These are phyloP conservation scores for Sturnira hondurensis DNA, from an alignment of 2,113 vertebrate genomes.

Conservation along the genomic window DNA sequence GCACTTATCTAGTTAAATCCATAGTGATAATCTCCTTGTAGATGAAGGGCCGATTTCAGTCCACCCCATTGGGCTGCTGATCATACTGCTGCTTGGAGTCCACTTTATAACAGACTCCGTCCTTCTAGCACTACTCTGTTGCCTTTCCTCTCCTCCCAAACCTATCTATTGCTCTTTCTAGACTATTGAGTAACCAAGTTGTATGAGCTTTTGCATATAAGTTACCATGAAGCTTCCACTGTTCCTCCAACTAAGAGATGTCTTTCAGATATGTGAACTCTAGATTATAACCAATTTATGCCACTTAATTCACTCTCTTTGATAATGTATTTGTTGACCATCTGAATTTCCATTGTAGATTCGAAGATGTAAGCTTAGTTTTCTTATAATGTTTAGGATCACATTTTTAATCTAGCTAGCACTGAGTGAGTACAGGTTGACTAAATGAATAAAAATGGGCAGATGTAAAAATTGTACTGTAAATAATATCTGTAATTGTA, in stretches of 20 bases:
- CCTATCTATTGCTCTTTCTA: not conserved
- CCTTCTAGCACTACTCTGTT: not conserved
- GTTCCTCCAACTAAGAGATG: not conserved
- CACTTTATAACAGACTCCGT: not conserved
- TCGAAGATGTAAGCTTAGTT: not conserved
- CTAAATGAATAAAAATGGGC: not conserved
- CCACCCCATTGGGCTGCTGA: not conserved
- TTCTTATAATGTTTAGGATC: not conserved
- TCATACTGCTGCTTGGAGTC: not conserved
- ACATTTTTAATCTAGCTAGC: not conserved
- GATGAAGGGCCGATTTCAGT: not conserved
- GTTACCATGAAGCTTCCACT: not conserved
- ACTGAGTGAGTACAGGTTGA: not conserved
- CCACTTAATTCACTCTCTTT: not conserved
- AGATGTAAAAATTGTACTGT: not conserved
- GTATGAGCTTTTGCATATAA: not conserved
- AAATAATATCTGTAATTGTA: too few relatives aligned
- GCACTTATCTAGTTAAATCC: not conserved
- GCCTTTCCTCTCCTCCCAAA: not conserved
- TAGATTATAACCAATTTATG: not conserved
- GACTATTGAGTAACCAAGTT: not conserved
- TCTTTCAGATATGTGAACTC: not conserved
- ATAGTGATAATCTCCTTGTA: not conserved
- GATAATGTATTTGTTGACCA: not conserved
- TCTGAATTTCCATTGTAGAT: not conserved